phyloP scores from a whole-genome alignment of 2,797 vertebrate species.

The Acanthis flammea region DNA sequence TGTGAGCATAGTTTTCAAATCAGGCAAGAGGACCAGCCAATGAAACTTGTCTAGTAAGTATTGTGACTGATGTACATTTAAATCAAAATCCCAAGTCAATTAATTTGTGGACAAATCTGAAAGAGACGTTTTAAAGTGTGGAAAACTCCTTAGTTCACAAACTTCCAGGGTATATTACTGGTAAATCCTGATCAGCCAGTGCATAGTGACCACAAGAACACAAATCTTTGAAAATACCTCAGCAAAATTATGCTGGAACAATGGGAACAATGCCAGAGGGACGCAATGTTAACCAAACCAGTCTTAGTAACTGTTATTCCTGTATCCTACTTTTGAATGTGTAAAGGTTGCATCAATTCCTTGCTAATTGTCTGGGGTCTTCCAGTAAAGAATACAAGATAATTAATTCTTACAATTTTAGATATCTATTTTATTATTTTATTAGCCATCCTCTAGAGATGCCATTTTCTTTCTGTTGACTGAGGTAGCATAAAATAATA shows the following conservation, averaged over 20 bases:
- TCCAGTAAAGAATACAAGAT: neutral
- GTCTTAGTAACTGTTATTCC: neutral
- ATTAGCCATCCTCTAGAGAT: neutral
- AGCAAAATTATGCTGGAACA: neutral
- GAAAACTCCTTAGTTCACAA: neutral
- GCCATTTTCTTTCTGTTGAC: neutral
- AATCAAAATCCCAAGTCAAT: neutral
- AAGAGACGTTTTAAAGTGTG: fast-evolving
- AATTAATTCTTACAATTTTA: neutral
- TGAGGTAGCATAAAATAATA: neutral
- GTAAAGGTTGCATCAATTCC: neutral
- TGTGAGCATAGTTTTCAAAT: neutral
- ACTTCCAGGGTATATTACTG: fast-evolving
- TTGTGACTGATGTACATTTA: neutral
- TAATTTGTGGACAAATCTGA: neutral
- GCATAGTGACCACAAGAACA: neutral
- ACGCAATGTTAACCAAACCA: neutral
- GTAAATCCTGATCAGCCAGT: neutral
- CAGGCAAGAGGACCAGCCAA: neutral
- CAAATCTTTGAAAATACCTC: neutral
- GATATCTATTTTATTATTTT: neutral
- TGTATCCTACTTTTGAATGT: neutral
- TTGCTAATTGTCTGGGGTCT: neutral
- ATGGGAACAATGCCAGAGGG: neutral
- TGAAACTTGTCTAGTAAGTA: neutral